Conservation (phyloP, 2,113 vertebrate species). For the Conger conger region DNA sequence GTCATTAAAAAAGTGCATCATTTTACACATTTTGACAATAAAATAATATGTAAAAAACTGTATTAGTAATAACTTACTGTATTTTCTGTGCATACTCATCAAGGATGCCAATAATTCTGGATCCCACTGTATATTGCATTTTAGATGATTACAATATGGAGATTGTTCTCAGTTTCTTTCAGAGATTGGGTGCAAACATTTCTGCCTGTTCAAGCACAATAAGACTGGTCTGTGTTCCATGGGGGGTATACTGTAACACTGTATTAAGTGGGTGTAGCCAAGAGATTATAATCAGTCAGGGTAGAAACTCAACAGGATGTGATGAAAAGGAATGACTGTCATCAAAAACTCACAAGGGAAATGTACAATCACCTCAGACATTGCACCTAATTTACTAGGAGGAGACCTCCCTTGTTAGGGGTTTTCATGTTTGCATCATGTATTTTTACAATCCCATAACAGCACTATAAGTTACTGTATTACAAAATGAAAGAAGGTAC, state of each 20-base stretch:
- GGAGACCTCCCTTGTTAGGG: not conserved
- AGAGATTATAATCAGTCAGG: slow-evolving; percentile 1
- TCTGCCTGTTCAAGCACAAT: not conserved
- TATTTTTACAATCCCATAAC: not conserved
- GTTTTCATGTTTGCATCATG: not conserved
- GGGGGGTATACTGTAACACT: not conserved
- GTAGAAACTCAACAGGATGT: not conserved
- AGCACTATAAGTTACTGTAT: not conserved
- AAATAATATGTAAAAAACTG: no score
- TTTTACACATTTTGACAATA: no score
- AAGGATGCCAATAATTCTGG: no score
- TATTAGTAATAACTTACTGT: no score
- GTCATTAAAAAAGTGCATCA: no score
- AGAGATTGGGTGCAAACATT: not conserved
- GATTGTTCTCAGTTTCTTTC: not conserved
- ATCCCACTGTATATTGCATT: no score
- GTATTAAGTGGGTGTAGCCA: slow-evolving; percentile 1
- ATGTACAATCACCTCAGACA: not conserved
- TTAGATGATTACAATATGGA: not conserved
- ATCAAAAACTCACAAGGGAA: not conserved
- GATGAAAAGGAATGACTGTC: not conserved
- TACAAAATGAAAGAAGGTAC: no score
- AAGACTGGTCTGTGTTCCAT: not conserved
- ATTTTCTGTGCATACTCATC: no score
- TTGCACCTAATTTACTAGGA: not conserved